phyloP scores from a whole-genome alignment of 2,113 vertebrate genomes.

The Balaenoptera acutorostrata region DNA sequence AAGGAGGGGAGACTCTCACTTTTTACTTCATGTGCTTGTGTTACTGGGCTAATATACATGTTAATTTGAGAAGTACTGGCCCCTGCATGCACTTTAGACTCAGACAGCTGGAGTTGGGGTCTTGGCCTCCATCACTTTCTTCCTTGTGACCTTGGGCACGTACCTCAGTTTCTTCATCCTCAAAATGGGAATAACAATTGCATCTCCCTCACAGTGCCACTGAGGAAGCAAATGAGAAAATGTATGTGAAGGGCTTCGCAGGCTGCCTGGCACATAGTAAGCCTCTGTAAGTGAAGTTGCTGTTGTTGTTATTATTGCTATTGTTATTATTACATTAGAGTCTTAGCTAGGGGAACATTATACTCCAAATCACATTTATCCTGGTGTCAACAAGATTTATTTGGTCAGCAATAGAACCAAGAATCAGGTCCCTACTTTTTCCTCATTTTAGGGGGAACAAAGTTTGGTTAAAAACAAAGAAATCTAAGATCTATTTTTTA shows the following conservation, averaged over 20 bases:
- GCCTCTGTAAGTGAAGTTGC: not conserved
- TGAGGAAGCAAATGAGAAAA: not conserved
- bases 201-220: not conserved
- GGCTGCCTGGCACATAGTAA: not conserved
- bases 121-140: not conserved
- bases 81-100: not conserved
- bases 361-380: not conserved
- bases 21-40: not conserved
- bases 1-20: not conserved
- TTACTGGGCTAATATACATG: too few relatives aligned
- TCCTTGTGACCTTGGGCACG: too few relatives aligned
- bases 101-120: not conserved
- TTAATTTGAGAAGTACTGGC: not conserved
- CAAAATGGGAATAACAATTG: not conserved
- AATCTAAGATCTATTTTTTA: not conserved
- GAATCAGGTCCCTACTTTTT: not conserved
- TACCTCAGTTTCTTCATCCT: not conserved
- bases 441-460: not conserved
- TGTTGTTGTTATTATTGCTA: too few relatives aligned
- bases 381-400: not conserved
- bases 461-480: not conserved
- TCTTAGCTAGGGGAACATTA: not conserved
- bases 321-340: not conserved
- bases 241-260: not conserved
- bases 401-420: not conserved